phyloP scores from a whole-genome alignment of 2,797 vertebrate species.

The Dendrocincla tyrannina region DNA sequence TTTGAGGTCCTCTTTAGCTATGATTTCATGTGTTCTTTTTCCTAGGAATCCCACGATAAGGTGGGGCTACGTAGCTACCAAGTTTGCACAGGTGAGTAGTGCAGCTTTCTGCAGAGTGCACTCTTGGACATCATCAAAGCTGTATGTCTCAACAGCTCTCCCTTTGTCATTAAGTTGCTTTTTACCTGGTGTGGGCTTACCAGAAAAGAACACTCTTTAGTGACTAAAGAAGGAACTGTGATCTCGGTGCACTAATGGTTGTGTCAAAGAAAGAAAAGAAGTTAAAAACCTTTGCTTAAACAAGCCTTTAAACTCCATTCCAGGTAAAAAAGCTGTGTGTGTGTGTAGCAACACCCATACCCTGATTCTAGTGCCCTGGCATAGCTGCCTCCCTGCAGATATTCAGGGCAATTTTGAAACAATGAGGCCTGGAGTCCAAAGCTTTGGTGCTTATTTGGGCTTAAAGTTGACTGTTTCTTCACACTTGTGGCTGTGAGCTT shows the following conservation, averaged over 20 bases:
- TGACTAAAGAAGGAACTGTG: background rate
- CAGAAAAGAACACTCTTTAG: background rate
- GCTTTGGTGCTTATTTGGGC: background rate
- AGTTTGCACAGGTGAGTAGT: constrained; percentile 88
- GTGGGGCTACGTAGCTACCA: constrained; percentile 92
- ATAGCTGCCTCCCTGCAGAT: background rate
- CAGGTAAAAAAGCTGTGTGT: background rate
- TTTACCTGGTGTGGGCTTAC: background rate
- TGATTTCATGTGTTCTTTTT: background rate
- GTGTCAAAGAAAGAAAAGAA: background rate
- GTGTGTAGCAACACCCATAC: background rate
- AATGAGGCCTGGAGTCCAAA: background rate
- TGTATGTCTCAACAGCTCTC: background rate
- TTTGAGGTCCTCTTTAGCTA: background rate
- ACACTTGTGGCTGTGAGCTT: background rate
- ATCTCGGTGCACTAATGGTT: background rate
- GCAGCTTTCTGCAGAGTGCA: background rate
- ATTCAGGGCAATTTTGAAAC: background rate
- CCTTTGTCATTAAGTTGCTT: background rate
- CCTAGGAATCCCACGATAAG: constrained; percentile 87
- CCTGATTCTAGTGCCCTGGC: background rate
- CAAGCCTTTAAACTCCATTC: background rate
- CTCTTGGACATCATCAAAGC: background rate
- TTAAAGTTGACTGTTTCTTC: background rate
- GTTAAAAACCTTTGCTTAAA: background rate